A percentile compares a stretch with the other conserved stretches of the same genome.
Conservation (phyloP, 1,140 invertebrate species). For the Cydia fagiglandana region DNA sequence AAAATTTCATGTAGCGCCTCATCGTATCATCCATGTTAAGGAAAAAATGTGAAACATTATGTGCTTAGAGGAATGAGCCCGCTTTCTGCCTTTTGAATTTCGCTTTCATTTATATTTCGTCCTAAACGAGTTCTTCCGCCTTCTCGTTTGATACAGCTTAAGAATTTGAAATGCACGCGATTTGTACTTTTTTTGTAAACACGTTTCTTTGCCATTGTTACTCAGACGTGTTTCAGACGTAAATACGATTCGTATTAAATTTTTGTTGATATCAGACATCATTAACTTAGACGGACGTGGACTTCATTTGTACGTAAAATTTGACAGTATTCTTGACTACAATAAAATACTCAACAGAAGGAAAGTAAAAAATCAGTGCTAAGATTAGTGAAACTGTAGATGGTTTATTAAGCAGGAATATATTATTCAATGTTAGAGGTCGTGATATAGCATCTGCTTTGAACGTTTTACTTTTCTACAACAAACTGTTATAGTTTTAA, state of each 20-base stretch:
- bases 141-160: constrained; percentile 31
- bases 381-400: no score
- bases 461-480: background rate
- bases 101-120: constrained; percentile 39
- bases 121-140: constrained; percentile 34
- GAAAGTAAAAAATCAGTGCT: no score
- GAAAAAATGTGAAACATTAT: constrained; percentile 43
- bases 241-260: background rate
- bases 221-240: background rate
- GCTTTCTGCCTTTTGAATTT: constrained; percentile 38
- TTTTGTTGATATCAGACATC: constrained; percentile 7
- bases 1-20: constrained; percentile 40
- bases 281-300: background rate
- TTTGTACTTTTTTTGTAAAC: constrained; percentile 31
- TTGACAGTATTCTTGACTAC: background rate
- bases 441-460: no score
- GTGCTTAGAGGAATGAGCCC: constrained; percentile 36
- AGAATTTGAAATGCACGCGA: constrained; percentile 26
- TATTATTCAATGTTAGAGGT: no score
- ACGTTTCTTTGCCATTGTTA: constrained; percentile 22
- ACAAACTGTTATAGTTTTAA: background rate
- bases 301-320: background rate
- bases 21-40: constrained; percentile 40
- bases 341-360: background rate
- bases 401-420: no score